Percentiles rank a stretch among this genome's conserved stretches.
Conservation (phyloP, 1,140 invertebrate genomes). For the Coptotermes formosanus region DNA sequence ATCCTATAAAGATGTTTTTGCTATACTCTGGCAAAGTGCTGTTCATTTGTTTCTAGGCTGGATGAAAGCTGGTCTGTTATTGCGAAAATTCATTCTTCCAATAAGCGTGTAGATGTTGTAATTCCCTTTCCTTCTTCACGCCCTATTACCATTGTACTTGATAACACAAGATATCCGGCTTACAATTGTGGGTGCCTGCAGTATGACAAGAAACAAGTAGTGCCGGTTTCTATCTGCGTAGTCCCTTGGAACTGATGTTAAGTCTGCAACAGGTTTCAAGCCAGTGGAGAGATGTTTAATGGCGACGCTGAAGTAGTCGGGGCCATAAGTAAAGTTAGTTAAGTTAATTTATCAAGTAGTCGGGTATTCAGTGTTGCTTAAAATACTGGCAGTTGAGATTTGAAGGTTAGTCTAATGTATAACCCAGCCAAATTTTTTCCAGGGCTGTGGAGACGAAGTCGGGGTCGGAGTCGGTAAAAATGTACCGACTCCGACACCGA, state of each 20-base stretch:
- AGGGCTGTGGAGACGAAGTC: too few species aligned
- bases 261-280: not conserved
- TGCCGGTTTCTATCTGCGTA: too few species aligned
- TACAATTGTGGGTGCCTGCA: too few species aligned
- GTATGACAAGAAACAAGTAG: too few species aligned
- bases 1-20: too few species aligned
- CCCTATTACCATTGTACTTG: not conserved
- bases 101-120: not conserved
- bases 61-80: too few species aligned
- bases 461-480: too few species aligned
- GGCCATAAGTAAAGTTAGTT: not conserved
- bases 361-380: not conserved
- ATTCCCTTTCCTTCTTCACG: not conserved
- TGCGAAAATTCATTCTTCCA: not conserved
- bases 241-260: not conserved
- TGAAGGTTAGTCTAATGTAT: not conserved
- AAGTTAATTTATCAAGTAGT: not conserved
- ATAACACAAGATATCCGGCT: not conserved
- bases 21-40: too few species aligned
- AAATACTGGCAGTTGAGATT: not conserved
- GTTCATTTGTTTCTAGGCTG: too few species aligned
- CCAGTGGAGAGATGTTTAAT: not conserved
- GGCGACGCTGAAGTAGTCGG: not conserved
- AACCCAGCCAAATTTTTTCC: not conserved
- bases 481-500: too few species aligned